Conservation (phyloP, 1,140 invertebrate genomes). For the Sitophilus oryzae region DNA sequence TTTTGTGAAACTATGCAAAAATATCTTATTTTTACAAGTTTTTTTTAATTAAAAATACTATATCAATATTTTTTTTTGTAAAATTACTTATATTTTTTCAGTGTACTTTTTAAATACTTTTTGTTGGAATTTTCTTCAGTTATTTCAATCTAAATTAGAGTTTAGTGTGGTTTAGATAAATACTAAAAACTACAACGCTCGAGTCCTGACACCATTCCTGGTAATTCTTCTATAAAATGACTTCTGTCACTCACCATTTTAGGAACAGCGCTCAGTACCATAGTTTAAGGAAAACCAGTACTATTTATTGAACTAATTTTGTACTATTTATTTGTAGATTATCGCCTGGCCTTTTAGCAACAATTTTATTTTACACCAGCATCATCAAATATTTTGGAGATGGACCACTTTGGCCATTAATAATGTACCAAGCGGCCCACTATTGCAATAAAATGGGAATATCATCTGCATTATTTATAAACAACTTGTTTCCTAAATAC, state of each 20-base stretch:
- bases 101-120: too few species aligned
- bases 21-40: too few species aligned
- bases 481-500: constrained; percentile 22
- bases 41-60: too few species aligned
- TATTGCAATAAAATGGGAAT: constrained; percentile 22
- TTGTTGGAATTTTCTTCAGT: too few species aligned
- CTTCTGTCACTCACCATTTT: background rate
- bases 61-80: too few species aligned
- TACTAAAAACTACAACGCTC: too few species aligned
- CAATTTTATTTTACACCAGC: constrained; percentile 21
- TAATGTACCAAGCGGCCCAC: constrained; percentile 5
- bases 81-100: too few species aligned
- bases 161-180: too few species aligned
- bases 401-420: constrained; percentile 28
- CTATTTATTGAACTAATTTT: background rate
- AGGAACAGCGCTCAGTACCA: background rate
- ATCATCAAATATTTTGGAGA: constrained; percentile 29
- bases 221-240: background rate
- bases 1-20: too few species aligned
- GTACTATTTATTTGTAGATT: constrained; percentile 18
- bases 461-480: constrained; percentile 19
- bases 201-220: too few species aligned
- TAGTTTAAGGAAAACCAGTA: background rate
- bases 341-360: constrained; percentile 27
- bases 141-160: too few species aligned